These are phyloP conservation scores for Pseudoips prasinana DNA, from an alignment of 2,888 invertebrate species.

Conservation along the genomic window DNA sequence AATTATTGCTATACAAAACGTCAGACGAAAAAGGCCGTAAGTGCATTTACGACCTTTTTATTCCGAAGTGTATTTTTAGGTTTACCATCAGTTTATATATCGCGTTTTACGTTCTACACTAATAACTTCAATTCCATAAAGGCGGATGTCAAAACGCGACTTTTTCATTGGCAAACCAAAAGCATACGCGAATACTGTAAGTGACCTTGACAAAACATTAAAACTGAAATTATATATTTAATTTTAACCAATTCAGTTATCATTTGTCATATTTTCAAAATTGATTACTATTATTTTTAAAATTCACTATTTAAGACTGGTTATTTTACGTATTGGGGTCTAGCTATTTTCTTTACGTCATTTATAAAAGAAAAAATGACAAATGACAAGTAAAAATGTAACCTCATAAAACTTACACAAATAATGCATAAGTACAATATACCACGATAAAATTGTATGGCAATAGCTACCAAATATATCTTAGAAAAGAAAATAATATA, in stretches of 20 bases:
- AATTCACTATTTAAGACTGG: not conserved
- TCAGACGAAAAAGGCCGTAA: too few relatives aligned
- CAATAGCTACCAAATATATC: conserved; percentile 43
- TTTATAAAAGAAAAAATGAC: conserved; percentile 21
- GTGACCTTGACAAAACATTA: too few relatives aligned
- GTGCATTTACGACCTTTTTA: conserved; percentile 13
- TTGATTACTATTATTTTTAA: not conserved
- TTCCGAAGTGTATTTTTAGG: not conserved
- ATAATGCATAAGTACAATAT: conserved; percentile 22
- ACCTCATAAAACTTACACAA: conserved; percentile 20
- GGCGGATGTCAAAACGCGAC: conserved; percentile 5
- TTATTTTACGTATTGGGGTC: too few relatives aligned
- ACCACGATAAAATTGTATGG: conserved; percentile 7
- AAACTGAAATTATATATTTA: too few relatives aligned
- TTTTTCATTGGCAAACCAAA: conserved; percentile 4
- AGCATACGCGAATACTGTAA: conserved; percentile 9
- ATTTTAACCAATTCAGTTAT: too few relatives aligned
- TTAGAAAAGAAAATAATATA: conserved; percentile 25
- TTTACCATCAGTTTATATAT: too few relatives aligned
- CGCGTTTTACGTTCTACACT: too few relatives aligned
- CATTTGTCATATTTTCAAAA: conserved; percentile 17
- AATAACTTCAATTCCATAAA: conserved; percentile 3
- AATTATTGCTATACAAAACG: too few relatives aligned
- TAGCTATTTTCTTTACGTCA: not conserved
- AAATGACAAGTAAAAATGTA: conserved; percentile 15